Evolutionary conservation across 2,797 vertebrate species (phyloP), one percentile per base, ranked within the genome.

Genomic region (Prunella strophiata): DNA sequence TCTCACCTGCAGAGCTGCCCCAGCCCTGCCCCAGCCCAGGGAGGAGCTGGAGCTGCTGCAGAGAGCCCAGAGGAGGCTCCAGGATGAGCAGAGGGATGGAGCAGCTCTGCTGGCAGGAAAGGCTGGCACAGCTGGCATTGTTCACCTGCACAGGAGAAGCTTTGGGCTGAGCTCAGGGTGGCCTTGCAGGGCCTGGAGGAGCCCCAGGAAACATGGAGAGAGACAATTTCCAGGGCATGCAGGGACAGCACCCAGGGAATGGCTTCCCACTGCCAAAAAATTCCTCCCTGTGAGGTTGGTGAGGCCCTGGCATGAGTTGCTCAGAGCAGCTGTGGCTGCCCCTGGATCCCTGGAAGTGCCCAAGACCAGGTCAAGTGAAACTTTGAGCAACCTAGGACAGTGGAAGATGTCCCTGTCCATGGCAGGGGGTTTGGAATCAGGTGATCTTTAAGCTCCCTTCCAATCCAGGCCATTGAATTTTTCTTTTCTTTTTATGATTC

Each of bases 221-320:
- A 38, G 42, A 57, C 40, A 23, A 27, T 55, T 48, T 0, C 6
- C 50, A 63, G 54, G 25, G 48, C 3, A 11, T 68, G 66, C 3
- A 51, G 66, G 47, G 27, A 12, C 15, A n/a, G n/a, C n/a, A n/a
- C n/a, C n/a, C n/a, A n/a, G n/a, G n/a, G n/a, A n/a, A n/a, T n/a
- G n/a, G n/a, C n/a, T n/a, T n/a, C n/a, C n/a, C n/a, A n/a, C n/a
- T n/a, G n/a, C n/a, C n/a, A n/a, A 51, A 5, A 13, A 29, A 27
- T 20, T 54, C 0, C 19, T 40, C 2, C 1, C 29, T 54, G 9
- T 1, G 10, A 40, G 29, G 10, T 2, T 34, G 1, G 3, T 0
- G 2, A 85, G 27, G 29, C 3, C 10, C 13, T 40, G 29, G 23
- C 15, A 23, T 3, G 11, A 2, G 5, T 1, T 52, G 1, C 4